These are phyloP conservation scores for Ranitomeya variabilis DNA, from an alignment of 2,113 vertebrate species.

Conservation along the genomic window DNA sequence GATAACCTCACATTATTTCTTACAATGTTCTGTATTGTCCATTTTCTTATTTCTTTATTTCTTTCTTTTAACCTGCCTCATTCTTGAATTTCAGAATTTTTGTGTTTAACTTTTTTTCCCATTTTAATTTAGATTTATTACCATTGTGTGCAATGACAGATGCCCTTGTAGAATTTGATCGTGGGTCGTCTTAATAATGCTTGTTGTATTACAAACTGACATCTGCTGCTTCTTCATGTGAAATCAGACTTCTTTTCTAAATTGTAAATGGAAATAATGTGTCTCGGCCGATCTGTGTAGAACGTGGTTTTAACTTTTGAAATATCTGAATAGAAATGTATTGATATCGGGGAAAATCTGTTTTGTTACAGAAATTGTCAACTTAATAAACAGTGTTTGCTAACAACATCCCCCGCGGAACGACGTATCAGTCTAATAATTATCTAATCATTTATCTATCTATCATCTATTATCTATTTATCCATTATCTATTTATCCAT, in stretches of 20 bases:
- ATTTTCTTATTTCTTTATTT: background rate
- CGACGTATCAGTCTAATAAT: background rate
- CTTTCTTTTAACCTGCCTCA: background rate
- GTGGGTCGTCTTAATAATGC: background rate
- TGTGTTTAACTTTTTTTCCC: background rate
- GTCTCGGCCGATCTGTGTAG: slow-evolving; percentile 23
- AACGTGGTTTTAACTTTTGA: slow-evolving; percentile 54
- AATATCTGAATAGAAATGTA: slow-evolving; percentile 49
- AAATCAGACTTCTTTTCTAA: slow-evolving; percentile 32
- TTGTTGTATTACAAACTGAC: slow-evolving; percentile 28
- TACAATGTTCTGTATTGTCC: slow-evolving; percentile 17
- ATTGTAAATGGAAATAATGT: slow-evolving; percentile 17
- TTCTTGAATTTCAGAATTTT: background rate
- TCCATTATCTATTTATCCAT: background rate
- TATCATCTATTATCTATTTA: background rate
- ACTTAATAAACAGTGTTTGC: slow-evolving; percentile 55
- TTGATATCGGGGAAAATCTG: slow-evolving; percentile 36
- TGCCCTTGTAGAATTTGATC: slow-evolving; percentile 9
- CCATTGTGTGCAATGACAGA: background rate
- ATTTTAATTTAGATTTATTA: background rate
- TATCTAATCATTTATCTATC: background rate
- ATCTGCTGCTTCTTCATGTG: slow-evolving; percentile 46
- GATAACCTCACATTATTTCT: slow-evolving; percentile 5
- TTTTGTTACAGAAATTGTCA: slow-evolving; percentile 56
- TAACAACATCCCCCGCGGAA: slow-evolving; percentile 27